These are phyloP conservation scores for Epinephelus coioides DNA, from an alignment of 2,797 vertebrate species.

Conservation along the genomic window DNA sequence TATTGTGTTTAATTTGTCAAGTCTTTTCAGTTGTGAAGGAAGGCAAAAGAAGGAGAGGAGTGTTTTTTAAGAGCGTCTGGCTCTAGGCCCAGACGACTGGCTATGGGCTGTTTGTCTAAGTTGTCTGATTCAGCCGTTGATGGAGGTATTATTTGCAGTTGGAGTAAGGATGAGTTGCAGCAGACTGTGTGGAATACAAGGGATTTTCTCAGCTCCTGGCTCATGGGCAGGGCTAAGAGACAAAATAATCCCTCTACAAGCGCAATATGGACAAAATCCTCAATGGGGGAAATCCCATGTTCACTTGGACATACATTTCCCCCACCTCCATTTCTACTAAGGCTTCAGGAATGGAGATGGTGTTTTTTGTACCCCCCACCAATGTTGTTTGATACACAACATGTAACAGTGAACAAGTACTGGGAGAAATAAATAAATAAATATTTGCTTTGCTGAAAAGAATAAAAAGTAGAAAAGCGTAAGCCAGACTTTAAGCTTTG, in stretches of 20 bases:
- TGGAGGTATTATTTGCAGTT: constrained; percentile 76
- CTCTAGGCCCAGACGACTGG: constrained; percentile 54
- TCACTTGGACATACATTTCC: constrained; percentile 67
- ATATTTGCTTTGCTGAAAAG: background rate
- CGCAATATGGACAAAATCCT: constrained; percentile 77
- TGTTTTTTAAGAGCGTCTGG: constrained; percentile 56
- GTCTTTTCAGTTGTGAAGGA: constrained; percentile 50
- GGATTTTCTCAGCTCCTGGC: constrained; percentile 75
- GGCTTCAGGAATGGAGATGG: constrained; percentile 13
- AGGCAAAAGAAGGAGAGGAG: constrained; percentile 26
- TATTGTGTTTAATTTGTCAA: constrained; percentile 55
- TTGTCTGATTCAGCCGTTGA: constrained; percentile 61
- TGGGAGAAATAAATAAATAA: background rate
- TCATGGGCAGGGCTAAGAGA: constrained; percentile 60
- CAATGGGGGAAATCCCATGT: constrained; percentile 71
- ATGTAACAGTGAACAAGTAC: background rate
- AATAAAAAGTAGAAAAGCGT: background rate
- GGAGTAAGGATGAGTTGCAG: constrained; percentile 67
- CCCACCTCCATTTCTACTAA: constrained; percentile 41
- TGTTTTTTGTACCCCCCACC: constrained; percentile 1
- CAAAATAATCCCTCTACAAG: constrained; percentile 79
- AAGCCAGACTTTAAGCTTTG: background rate
- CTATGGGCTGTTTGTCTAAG: constrained; percentile 65
- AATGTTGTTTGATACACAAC: background rate
- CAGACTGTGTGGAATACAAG: constrained; percentile 70